Base-by-base conservation (phyloP, 2,888 invertebrate species). In the Steinernema hermaphroditum region DNA sequence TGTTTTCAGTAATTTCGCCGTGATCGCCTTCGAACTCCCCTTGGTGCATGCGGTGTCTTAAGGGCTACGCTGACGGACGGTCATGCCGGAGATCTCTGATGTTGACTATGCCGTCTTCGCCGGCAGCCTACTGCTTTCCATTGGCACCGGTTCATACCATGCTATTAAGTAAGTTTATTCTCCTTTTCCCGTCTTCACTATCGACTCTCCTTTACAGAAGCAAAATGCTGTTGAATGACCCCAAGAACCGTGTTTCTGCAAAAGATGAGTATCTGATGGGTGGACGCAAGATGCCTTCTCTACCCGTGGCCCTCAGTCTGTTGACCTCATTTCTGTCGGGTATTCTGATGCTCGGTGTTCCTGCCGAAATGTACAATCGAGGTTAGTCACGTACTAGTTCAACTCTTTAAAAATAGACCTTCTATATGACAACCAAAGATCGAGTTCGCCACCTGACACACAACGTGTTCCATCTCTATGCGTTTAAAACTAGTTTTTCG, bases 231-330 rank as follows among this genome's bases (percentile, higher is more conserved):
- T 75, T 78, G 1, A 50, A 71, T 12, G 32, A 44, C 34, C 43
- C 44, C 24, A 43, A 43, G 29, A 43, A 69, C 29, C 19, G 57
- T 2, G 49, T 44, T 14, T 41, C 71, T 8, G 41, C 77, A 9
- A 82, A 82, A 57, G 82, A 82, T 57, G 82, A 82, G 49, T 82
- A 82, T 70, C 76, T 83, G 46, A 80, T 82, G 78, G 83, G 83
- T 19, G 82, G 82, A n/a, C 77, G 83, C 4, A 73, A 80, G 44
- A 80, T 83, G 74, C 81, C 83, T 2, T 72, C 78, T 0, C 69
- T 82, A 9, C 83, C 83, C 8, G 80, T 82, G 34, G 82, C 82
- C 14, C 77, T 83, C 14, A 81, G 81, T 9, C 76, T 83, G 1
- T 76, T 83, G 41, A 82, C 83, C 29, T 78, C 82, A 0, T 82